phyloP scores from a whole-genome alignment of 2,888 invertebrate genomes.

The Tetramorium bicarinatum region DNA sequence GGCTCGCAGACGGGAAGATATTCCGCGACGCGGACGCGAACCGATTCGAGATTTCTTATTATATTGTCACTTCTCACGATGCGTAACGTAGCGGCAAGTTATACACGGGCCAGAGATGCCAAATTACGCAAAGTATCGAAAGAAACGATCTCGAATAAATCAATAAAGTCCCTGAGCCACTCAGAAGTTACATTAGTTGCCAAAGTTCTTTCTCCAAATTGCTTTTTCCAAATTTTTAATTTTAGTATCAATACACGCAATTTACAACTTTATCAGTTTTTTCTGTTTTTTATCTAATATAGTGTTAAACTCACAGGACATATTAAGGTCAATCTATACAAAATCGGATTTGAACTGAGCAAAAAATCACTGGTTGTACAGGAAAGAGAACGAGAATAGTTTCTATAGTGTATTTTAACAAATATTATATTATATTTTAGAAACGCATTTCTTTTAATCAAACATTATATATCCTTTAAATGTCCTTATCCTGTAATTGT shows the following conservation, averaged over 20 bases:
- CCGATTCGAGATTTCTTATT: constrained; percentile 57
- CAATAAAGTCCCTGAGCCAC: neutral
- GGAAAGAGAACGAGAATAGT: neutral
- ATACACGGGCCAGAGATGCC: neutral
- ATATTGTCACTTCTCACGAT: constrained; percentile 21
- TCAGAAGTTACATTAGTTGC: neutral
- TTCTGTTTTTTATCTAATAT: neutral
- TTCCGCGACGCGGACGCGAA: constrained; percentile 38
- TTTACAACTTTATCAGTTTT: neutral
- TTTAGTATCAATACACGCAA: neutral
- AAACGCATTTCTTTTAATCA: too few species aligned
- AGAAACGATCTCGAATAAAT: neutral
- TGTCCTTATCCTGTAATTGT: too few species aligned
- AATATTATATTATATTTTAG: too few species aligned
- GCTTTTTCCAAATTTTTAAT: neutral
- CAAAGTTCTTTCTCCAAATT: neutral
- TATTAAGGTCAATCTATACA: neutral
- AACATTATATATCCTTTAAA: too few species aligned
- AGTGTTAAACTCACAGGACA: neutral
- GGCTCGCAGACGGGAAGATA: constrained; percentile 68
- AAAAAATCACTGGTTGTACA: neutral
- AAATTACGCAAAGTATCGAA: neutral
- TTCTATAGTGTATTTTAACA: too few species aligned
- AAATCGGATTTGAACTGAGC: neutral
- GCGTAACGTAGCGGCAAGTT: constrained; percentile 4